Evolutionary conservation across 2,113 vertebrate species (phyloP).

Genomic region (Muscicapa adusta): DNA sequence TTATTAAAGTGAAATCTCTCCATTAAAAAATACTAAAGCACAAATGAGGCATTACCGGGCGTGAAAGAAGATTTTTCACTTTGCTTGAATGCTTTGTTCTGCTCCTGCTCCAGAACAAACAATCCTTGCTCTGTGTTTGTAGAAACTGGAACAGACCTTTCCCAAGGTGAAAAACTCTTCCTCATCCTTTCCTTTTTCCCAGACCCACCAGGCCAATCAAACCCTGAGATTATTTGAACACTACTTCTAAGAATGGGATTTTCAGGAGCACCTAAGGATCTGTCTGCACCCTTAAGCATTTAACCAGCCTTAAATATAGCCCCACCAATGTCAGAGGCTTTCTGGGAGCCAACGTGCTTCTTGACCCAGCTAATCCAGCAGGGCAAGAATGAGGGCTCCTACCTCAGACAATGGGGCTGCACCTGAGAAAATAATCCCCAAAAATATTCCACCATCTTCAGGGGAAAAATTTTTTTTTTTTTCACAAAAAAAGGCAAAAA

Average conservation of each 20-base stretch:
- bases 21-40: background rate
- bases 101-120: background rate
- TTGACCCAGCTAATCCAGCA: slow-evolving; percentile 27
- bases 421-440: rapidly evolving
- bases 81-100: background rate
- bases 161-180: background rate
- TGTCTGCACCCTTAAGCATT: background rate
- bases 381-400: background rate
- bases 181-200: background rate
- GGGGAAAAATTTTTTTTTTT: too few relatives aligned
- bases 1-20: background rate
- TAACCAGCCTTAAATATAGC: background rate
- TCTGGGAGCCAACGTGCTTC: background rate
- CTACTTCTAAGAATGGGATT: background rate
- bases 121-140: background rate
- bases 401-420: background rate
- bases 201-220: background rate
- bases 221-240: rapidly evolving
- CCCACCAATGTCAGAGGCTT: background rate
- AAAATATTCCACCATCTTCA: background rate
- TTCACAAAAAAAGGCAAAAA: too few relatives aligned
- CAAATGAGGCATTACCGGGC: background rate
- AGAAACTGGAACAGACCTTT: background rate
- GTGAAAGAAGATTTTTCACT: background rate
- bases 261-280: background rate